phyloP scores from a whole-genome alignment of 2,888 invertebrate species.

The Adineta ricciae region DNA sequence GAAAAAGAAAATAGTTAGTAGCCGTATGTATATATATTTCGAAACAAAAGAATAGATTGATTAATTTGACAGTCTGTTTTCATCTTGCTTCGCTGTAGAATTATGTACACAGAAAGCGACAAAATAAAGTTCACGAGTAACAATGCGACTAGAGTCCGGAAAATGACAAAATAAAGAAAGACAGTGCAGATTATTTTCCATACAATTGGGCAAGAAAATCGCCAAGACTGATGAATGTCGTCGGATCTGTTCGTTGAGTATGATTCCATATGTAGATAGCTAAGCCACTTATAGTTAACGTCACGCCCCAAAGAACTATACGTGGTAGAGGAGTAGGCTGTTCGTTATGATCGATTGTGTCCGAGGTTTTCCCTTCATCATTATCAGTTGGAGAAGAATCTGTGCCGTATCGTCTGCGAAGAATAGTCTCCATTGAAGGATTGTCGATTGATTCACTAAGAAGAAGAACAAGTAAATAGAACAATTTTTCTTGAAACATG shows the following conservation, averaged over 20 bases:
- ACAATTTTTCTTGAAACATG: neutral
- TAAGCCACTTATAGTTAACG: neutral
- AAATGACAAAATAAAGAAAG: neutral
- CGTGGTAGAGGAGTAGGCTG: neutral
- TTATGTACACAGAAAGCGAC: neutral
- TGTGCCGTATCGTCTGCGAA: neutral
- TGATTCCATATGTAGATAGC: conserved; percentile 21
- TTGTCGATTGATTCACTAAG: neutral
- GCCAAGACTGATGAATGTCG: neutral
- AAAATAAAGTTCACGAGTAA: neutral
- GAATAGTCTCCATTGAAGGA: neutral
- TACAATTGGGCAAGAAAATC: conserved; percentile 1
- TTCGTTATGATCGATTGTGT: neutral
- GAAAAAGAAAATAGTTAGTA: neutral
- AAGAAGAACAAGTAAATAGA: neutral
- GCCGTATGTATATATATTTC: neutral
- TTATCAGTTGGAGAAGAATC: neutral
- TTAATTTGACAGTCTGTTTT: neutral
- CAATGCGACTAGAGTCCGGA: neutral
- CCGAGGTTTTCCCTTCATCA: neutral
- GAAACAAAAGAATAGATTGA: neutral
- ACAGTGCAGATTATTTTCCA: neutral
- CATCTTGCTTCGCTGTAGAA: neutral
- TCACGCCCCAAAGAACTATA: conserved; percentile 1
- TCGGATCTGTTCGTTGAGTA: conserved; percentile 11